Base-by-base conservation (phyloP, 2,888 invertebrate genomes). In the Leptogaster cylindrica region DNA sequence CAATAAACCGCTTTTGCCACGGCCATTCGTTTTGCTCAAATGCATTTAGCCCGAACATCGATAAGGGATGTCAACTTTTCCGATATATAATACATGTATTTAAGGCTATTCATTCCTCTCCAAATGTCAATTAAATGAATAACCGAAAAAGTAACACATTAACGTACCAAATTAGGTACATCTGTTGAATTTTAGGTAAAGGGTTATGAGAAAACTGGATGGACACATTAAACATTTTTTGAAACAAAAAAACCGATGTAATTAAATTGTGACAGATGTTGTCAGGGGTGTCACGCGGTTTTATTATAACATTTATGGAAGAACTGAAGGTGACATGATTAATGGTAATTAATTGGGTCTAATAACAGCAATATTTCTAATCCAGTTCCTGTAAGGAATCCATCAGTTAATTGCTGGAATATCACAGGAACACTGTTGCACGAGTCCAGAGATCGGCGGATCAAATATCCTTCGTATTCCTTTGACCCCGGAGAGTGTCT, bases 141-240 rank as follows among this genome's bases (percentile, higher is more conserved):
- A 61, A 61, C 23, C 33, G 44, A 61, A 61, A 51, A 61, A 61
- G 4, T 23, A 10, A n/a, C 25, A 16, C 25, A 31, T 44, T 44
- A 28, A 41, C 61, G 44, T 44, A 61, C 44, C 28, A 61, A 61
- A 61, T 61, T 61, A 44, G 41, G 61, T 41, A 61, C 61, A 61
- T 61, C 61, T 61, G 61, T 44, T 27, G 41, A 61, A 61, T 61
- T 25, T 61, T 28, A 44, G 41, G 61, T 27, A 20, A 44, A 61
- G 28, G 61, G 61, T 61, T 61, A 61, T 61, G 61, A 61, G 44
- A 61, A 61, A 44, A 44, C 44, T 61, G 41, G 44, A 41, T 28
- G 61, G 16, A 14, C 16, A 61, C 28, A 23, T 61, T 61, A 28
- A 41, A n/a, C 44, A 23, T 41, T 61, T 61, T 61, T 61, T 61